Conservation (phyloP, 23 tunicate genomes). For the Styela clava region DNA sequence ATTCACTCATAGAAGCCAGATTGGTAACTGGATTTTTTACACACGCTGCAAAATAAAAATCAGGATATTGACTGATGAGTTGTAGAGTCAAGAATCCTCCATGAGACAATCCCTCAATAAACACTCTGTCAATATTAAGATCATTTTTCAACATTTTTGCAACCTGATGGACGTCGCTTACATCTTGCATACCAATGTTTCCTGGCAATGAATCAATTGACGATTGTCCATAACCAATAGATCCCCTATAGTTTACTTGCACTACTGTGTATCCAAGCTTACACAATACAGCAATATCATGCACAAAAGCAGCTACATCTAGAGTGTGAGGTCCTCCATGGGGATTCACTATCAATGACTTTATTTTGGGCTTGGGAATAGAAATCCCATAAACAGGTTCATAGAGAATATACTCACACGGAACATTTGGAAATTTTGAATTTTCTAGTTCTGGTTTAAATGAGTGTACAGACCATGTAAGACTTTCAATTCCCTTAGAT, state of each 20-base stretch:
- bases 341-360: conserved; percentile 61
- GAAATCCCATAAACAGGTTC: conserved; percentile 26
- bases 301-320: conserved; percentile 33
- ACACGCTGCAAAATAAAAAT: conserved; percentile 65
- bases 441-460: conserved; percentile 40
- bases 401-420: conserved; percentile 51
- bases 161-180: conserved; percentile 70
- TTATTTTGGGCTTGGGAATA: not conserved
- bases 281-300: conserved; percentile 23
- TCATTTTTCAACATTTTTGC: not conserved
- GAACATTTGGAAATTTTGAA: conserved; percentile 43
- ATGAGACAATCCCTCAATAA: conserved; percentile 83
- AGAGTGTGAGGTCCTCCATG: conserved; percentile 84
- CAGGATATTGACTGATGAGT: conserved; percentile 74
- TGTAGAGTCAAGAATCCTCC: conserved; percentile 96
- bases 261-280: conserved; percentile 62
- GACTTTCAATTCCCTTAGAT: not conserved
- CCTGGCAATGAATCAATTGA: conserved; percentile 45
- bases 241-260: conserved; percentile 74
- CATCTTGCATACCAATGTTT: conserved; percentile 58
- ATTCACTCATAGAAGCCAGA: conserved; percentile 35
- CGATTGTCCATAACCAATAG: conserved; percentile 77
- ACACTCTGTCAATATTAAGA: conserved; percentile 26
- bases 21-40: conserved; percentile 81
- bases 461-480: conserved; percentile 34